Evolutionary conservation across 1,140 invertebrate genomes (phyloP).

Genomic region (Drosophila azteca): DNA sequence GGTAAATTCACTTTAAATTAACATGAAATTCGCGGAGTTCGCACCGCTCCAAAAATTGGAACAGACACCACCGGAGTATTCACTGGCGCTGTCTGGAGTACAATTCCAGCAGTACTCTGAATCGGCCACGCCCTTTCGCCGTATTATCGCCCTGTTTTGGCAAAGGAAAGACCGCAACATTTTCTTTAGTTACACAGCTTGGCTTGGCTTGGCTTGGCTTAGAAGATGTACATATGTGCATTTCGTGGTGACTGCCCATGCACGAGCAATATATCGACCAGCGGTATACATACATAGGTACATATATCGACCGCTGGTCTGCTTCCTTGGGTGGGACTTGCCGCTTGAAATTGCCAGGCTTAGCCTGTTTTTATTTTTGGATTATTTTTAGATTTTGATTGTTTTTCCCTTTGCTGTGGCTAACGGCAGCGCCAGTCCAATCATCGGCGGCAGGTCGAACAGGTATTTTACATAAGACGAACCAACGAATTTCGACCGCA

Average conservation of each 20-base stretch:
- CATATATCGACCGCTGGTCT: neutral
- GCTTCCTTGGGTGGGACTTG: conserved; percentile 16
- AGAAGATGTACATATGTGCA: conserved; percentile 23
- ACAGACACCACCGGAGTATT: too few relatives aligned
- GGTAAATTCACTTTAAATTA: neutral
- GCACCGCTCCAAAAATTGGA: too few relatives aligned
- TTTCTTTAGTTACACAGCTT: conserved; percentile 35
- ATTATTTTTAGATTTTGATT: conserved; percentile 14
- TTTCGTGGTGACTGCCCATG: neutral
- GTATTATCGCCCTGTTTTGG: conserved; percentile 8
- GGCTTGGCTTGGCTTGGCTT: conserved; percentile 18
- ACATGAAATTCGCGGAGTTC: conserved; percentile 4
- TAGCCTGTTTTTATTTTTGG: conserved; percentile 8
- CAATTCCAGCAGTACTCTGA: too few relatives aligned
- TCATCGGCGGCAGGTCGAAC: conserved; percentile 28
- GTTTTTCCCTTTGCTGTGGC: conserved; percentile 16
- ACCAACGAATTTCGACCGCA: conserved; percentile 44
- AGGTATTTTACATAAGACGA: conserved; percentile 73
- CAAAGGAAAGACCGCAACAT: neutral
- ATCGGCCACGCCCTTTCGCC: conserved; percentile 1
- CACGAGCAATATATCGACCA: neutral
- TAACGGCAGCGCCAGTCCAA: conserved; percentile 24
- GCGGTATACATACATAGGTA: too few relatives aligned
- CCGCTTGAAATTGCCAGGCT: neutral
- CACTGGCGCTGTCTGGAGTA: too few relatives aligned